Base-by-base conservation (phyloP, 2,113 vertebrate genomes). In the Mirounga angustirostris region DNA sequence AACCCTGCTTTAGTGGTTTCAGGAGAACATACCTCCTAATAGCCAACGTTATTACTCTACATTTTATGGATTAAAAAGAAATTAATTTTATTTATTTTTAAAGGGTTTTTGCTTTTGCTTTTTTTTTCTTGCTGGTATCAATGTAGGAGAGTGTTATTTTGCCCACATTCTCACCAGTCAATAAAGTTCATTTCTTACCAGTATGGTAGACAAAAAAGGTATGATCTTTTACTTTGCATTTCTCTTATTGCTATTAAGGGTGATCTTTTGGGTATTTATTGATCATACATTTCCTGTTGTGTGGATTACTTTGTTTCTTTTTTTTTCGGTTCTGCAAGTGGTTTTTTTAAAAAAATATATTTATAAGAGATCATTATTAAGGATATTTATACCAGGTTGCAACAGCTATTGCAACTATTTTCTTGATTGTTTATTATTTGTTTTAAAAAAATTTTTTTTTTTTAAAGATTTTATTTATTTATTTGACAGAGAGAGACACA, bases 181-280 rank as follows among this genome's bases (percentile, higher is more conserved):
- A 0, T 69, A 69, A 94, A n/a, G 6, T 86, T 85, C 73, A 13
- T 94, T 89, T 86, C 46, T 73, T 85, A 50, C 19, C 16, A 67
- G 12, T 92, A 30, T n/a, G 28, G 13, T 36, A 59, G 36, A 8
- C 22, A 52, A 40, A 28, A 87, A 82, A 94, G 43, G 11, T 89
- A 9, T 81, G 19, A 40, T 94, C 28, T 71, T 90, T 91, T 58
- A 80, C 65, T 95, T 97, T 59, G 52, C 26, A 69, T 61, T 83
- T 78, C 8, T 92, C n/a, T 85, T 54, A 78, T 67, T 91, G 8
- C 18, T 13, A 3, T 63, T 78, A 33, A 46, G 15, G 16, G 43
- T 79, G 59, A 91, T 18, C 56, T 85, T 89, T 40, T 9, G 28
- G 16, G 8, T 56, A 36, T 58, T 33, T 61, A 46, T 46, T 58